phyloP scores from a whole-genome alignment of 2,797 vertebrate species.

The Hylomyscus alleni region DNA sequence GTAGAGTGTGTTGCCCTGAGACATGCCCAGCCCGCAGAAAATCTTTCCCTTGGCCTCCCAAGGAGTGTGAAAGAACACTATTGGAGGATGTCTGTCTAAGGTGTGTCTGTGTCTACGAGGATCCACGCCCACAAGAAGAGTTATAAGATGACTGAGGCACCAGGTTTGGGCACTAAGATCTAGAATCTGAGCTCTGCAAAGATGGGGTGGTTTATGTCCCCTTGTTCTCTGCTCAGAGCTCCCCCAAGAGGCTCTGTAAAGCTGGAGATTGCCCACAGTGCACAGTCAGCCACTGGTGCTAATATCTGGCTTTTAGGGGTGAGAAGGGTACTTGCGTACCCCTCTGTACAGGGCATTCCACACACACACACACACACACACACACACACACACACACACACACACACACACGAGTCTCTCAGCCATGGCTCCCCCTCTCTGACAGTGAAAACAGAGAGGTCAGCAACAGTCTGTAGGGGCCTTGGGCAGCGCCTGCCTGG shows the following conservation, averaged over 20 bases:
- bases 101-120: background rate
- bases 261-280: background rate
- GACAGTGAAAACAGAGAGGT: background rate
- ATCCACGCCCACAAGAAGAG: too few relatives aligned
- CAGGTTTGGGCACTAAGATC: background rate
- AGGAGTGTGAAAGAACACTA: background rate
- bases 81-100: background rate
- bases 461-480: background rate
- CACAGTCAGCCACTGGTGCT: fast-evolving
- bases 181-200: background rate
- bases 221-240: background rate
- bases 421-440: background rate
- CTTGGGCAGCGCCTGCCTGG: background rate
- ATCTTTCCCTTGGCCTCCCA: background rate
- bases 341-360: background rate
- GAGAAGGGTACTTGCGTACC: background rate
- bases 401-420: background rate
- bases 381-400: background rate
- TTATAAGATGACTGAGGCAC: background rate
- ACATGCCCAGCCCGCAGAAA: background rate
- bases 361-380: background rate
- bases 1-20: background rate
- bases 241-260: background rate
- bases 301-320: too few relatives aligned
- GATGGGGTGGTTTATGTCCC: background rate